Evolutionary conservation across 2,888 invertebrate genomes (phyloP).

Genomic region (Diadegma fenestrale): DNA sequence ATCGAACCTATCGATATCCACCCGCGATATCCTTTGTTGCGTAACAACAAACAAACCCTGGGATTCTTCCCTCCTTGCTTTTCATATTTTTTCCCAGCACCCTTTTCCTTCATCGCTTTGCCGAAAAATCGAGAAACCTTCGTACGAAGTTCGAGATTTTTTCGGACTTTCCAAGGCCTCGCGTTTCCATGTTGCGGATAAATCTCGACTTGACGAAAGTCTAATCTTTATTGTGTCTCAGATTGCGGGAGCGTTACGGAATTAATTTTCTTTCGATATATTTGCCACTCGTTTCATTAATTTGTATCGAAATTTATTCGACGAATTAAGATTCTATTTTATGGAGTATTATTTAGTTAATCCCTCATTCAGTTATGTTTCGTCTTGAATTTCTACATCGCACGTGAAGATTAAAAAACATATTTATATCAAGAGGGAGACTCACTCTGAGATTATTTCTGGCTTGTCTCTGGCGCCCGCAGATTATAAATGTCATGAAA

Average conservation of each 20-base stretch:
- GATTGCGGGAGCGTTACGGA: background rate
- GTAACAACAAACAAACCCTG: constrained; percentile 58
- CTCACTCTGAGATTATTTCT: constrained; percentile 66
- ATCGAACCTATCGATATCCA: constrained; percentile 72
- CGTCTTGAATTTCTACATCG: constrained; percentile 3
- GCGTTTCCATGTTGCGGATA: constrained; percentile 24
- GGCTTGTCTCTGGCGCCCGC: constrained; percentile 69
- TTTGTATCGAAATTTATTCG: background rate
- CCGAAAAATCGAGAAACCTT: constrained; percentile 55
- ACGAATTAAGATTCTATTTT: background rate
- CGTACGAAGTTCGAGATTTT: constrained; percentile 52
- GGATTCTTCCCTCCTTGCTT: constrained; percentile 60
- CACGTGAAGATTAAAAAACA: background rate
- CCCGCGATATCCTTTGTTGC: constrained; percentile 69
- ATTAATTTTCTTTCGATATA: background rate
- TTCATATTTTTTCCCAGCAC: background rate
- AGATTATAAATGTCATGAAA: constrained; percentile 74
- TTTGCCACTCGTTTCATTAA: background rate
- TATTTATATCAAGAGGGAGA: constrained; percentile 24
- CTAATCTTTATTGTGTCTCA: constrained; percentile 3
- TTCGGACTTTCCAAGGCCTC: constrained; percentile 21
- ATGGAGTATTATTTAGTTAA: background rate
- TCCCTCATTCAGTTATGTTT: background rate
- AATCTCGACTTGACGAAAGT: constrained; percentile 39
- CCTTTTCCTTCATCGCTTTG: constrained; percentile 1